Conservation (phyloP, 92 coral and sea anemone species). For the Porites divaricata region DNA sequence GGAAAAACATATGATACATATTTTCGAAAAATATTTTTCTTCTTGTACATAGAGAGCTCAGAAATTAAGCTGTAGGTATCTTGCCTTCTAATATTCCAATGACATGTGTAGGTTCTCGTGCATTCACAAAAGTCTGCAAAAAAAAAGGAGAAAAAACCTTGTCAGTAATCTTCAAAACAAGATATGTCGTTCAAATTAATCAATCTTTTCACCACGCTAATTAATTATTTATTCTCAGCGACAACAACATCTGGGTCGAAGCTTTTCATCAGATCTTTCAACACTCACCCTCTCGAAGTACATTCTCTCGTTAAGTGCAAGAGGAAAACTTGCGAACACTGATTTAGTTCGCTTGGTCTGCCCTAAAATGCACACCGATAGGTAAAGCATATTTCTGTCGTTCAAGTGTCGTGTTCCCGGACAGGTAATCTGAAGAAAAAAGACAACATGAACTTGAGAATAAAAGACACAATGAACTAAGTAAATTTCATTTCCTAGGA, state of each 20-base stretch:
- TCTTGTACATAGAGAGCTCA: no score
- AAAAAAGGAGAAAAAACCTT: not conserved
- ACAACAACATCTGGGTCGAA: conserved; percentile 15
- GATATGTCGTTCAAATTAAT: not conserved
- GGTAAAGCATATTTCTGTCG: conserved; percentile 94
- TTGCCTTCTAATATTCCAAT: conserved; percentile 93
- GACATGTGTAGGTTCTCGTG: conserved; percentile 89
- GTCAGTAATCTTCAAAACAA: not conserved
- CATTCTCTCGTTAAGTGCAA: conserved; percentile 90
- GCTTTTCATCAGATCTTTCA: not conserved
- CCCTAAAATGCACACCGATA: conserved; percentile 78
- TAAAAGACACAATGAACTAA: not conserved
- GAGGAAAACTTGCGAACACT: conserved; percentile 95
- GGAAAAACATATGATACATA: not conserved
- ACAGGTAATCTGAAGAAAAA: conserved; percentile 80
- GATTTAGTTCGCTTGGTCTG: conserved; percentile 91
- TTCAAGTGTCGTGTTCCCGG: conserved; percentile 97
- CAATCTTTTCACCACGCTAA: not conserved
- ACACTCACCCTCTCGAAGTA: conserved; percentile 81
- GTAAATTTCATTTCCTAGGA: not conserved
- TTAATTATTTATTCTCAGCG: conserved; percentile 10
- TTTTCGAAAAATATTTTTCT: no score
- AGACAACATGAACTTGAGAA: conserved; percentile 1
- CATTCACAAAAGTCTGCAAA: conserved; percentile 80
- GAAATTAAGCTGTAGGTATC: not conserved